Conservation (phyloP, 2,888 invertebrate genomes). For the Ophioninae sp. region DNA sequence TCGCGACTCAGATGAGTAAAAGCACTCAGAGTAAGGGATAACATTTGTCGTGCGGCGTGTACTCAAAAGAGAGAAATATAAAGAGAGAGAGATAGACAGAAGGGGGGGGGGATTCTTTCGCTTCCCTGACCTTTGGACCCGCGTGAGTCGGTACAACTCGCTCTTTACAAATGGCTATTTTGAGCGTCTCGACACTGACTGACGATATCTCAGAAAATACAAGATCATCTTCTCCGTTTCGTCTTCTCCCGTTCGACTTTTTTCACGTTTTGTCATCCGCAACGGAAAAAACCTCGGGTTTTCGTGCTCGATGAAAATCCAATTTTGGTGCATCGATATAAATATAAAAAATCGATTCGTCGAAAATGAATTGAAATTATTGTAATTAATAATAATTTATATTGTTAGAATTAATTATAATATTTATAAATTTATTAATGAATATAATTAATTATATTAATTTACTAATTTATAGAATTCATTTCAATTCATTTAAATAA, state of each 20-base stretch:
- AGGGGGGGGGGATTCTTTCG: slow-evolving; percentile 17
- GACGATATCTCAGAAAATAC: slow-evolving; percentile 20
- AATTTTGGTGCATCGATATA: too few relatives aligned
- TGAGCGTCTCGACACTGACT: slow-evolving; percentile 34
- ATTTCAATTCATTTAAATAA: too few relatives aligned
- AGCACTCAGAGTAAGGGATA: slow-evolving; percentile 57
- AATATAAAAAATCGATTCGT: too few relatives aligned
- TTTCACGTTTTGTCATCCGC: slow-evolving; percentile 18
- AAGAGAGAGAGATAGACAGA: background rate
- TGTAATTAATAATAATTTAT: too few relatives aligned
- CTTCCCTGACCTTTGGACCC: slow-evolving; percentile 57
- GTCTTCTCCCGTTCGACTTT: slow-evolving; percentile 2
- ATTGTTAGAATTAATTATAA: too few relatives aligned
- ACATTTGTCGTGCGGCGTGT: slow-evolving; percentile 45
- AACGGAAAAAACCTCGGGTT: slow-evolving; percentile 1
- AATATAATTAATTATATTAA: too few relatives aligned
- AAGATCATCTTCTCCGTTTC: slow-evolving; percentile 21
- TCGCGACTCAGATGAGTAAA: slow-evolving; percentile 55
- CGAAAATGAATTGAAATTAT: too few relatives aligned
- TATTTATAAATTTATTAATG: too few relatives aligned
- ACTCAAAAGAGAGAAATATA: slow-evolving; percentile 1
- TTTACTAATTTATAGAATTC: too few relatives aligned
- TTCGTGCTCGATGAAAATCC: background rate
- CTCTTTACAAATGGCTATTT: slow-evolving; percentile 45
- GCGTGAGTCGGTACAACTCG: slow-evolving; percentile 21